Evolutionary conservation across 2,113 vertebrate genomes (phyloP).

Genomic region (Oceanites oceanicus): DNA sequence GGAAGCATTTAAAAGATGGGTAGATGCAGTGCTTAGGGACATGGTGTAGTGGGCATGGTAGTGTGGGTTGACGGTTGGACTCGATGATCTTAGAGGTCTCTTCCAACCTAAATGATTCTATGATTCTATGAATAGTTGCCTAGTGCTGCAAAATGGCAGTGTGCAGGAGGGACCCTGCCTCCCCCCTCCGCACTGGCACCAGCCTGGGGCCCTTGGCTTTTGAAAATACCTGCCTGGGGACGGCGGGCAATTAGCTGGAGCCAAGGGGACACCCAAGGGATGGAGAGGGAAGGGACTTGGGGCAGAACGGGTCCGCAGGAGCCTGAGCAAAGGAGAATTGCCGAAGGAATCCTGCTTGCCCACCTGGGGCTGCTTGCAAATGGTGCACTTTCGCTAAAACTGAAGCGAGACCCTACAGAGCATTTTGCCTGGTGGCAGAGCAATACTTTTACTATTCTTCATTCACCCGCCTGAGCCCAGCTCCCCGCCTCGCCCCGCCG

Average conservation of each 20-base stretch:
- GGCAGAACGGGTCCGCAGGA: background rate
- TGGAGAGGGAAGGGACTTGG: background rate
- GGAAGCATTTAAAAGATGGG: too few relatives aligned
- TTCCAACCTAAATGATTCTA: too few relatives aligned
- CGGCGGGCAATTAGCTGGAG: background rate
- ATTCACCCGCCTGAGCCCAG: rapidly evolving
- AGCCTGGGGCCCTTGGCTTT: background rate
- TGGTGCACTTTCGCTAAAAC: background rate
- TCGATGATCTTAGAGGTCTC: too few relatives aligned
- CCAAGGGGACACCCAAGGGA: background rate
- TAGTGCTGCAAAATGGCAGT: background rate
- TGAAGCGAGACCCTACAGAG: background rate
- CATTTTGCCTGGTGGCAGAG: background rate
- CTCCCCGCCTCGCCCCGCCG: background rate
- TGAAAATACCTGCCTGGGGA: rapidly evolving
- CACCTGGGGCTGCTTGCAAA: background rate
- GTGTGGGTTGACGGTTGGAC: too few relatives aligned
- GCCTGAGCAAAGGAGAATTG: background rate
- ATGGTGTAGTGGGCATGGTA: too few relatives aligned
- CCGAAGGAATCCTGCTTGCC: background rate
- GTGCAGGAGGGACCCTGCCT: rapidly evolving
- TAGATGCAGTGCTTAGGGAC: too few relatives aligned
- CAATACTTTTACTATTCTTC: background rate
- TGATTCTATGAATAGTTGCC: background rate
- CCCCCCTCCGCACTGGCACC: background rate